These are phyloP conservation scores for Melanotaenia maccullochi DNA, from an alignment of 2,797 vertebrate genomes.

Conservation along the genomic window DNA sequence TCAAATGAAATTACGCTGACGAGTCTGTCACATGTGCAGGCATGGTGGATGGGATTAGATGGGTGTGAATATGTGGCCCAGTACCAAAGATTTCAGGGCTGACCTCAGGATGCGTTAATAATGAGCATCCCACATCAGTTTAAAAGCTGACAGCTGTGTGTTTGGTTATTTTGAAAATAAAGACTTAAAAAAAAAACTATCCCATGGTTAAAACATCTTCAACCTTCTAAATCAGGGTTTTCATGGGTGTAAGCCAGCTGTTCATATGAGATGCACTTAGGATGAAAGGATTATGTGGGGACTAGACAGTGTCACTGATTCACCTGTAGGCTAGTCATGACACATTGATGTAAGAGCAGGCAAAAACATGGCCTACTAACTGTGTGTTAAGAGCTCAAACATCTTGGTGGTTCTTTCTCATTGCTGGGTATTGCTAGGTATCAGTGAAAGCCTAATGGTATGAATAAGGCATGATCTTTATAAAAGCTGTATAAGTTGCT, in stretches of 20 bases:
- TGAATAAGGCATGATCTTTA: slow-evolving; percentile 37
- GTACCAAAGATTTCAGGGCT: slow-evolving; percentile 42
- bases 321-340: slow-evolving; percentile 67
- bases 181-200: slow-evolving; percentile 2
- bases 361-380: slow-evolving; percentile 29
- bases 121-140: slow-evolving; percentile 33
- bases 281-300: slow-evolving; percentile 63
- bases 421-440: slow-evolving; percentile 41
- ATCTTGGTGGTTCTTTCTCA: slow-evolving; percentile 29
- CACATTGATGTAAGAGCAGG: slow-evolving; percentile 51
- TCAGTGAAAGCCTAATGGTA: slow-evolving; percentile 49
- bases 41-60: slow-evolving; percentile 72
- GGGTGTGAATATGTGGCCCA: slow-evolving; percentile 57
- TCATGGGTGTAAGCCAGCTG: slow-evolving; percentile 65
- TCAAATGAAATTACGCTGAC: slow-evolving; percentile 68
- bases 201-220: slow-evolving; percentile 24
- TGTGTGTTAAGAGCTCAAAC: slow-evolving; percentile 42
- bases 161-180: slow-evolving; percentile 15
- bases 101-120: slow-evolving; percentile 56
- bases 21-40: slow-evolving; percentile 69
- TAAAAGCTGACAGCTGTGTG: slow-evolving; percentile 32
- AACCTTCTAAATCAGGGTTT: slow-evolving; percentile 38
- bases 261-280: slow-evolving; percentile 69
- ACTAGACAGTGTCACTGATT: slow-evolving; percentile 53
- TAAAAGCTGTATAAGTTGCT: slow-evolving; percentile 67